Evolutionary conservation across 2,888 invertebrate species (phyloP).

Genomic region (Tipula vernalis): DNA sequence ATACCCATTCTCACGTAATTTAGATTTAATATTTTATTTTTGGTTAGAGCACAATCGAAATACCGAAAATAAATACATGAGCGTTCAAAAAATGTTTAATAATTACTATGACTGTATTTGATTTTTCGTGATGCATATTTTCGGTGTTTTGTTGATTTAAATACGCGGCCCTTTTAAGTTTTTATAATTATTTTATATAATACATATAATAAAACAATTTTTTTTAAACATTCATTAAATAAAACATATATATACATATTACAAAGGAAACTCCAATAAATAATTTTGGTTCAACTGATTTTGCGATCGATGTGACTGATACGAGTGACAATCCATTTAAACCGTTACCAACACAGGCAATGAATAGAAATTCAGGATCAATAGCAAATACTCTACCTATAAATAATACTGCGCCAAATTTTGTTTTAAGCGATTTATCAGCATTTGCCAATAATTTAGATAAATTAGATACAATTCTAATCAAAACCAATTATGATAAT

Average conservation of each 20-base stretch:
- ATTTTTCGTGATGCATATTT: background rate
- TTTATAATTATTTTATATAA: background rate
- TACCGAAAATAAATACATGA: background rate
- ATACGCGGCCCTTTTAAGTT: background rate
- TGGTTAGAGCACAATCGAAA: background rate
- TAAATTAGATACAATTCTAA: constrained; percentile 14
- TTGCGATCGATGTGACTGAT: constrained; percentile 13
- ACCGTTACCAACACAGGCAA: background rate
- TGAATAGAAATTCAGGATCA: background rate
- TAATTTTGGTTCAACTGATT: background rate
- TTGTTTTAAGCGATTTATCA: constrained; percentile 13
- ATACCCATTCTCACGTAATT: background rate
- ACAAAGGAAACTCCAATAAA: background rate
- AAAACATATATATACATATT: background rate
- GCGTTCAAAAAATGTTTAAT: background rate
- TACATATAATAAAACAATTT: background rate
- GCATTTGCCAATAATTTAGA: constrained; percentile 15
- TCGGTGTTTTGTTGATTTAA: background rate
- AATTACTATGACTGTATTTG: background rate
- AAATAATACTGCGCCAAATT: background rate
- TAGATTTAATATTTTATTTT: background rate
- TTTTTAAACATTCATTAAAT: background rate
- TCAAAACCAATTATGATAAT: constrained; percentile 10
- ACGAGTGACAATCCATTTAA: background rate
- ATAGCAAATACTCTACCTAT: background rate